Conservation (phyloP, 1,140 invertebrate species). For the Cyrtorhinus lividipennis region DNA sequence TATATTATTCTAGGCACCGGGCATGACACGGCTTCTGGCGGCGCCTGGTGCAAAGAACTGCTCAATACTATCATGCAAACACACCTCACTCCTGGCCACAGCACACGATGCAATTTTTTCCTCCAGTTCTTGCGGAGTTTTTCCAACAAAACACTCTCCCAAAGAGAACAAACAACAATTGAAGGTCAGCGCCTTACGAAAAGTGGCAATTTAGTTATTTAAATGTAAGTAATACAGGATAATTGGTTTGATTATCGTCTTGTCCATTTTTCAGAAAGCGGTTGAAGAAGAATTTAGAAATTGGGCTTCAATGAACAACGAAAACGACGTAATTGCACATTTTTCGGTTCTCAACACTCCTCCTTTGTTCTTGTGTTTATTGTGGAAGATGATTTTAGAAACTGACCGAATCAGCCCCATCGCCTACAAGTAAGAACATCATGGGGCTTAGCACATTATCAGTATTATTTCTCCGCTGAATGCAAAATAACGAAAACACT, state of each 20-base stretch:
- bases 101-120: slow-evolving; percentile 84
- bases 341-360: slow-evolving; percentile 81
- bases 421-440: slow-evolving; percentile 70
- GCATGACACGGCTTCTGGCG: slow-evolving; percentile 47
- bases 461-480: no score
- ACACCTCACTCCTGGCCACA: slow-evolving; percentile 90
- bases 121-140: slow-evolving; percentile 74
- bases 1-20: slow-evolving; percentile 39
- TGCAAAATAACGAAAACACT: no score
- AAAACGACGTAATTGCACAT: slow-evolving; percentile 89
- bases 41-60: slow-evolving; percentile 75
- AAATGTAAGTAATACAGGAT: no score
- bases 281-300: slow-evolving; percentile 91
- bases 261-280: slow-evolving; percentile 44
- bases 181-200: slow-evolving; percentile 45
- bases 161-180: slow-evolving; percentile 81
- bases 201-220: no score
- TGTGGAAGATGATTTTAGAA: slow-evolving; percentile 93
- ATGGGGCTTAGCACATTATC: no score
- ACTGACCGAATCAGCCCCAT: slow-evolving; percentile 84
- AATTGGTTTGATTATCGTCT: no score
- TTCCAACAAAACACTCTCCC: slow-evolving; percentile 63
- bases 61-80: slow-evolving; percentile 77
- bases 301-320: slow-evolving; percentile 93
- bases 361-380: slow-evolving; percentile 74